Evolutionary conservation across 2,888 invertebrate genomes (phyloP), one percentile per base, ranked within the genome.

Genomic region (Beris chalybata): DNA sequence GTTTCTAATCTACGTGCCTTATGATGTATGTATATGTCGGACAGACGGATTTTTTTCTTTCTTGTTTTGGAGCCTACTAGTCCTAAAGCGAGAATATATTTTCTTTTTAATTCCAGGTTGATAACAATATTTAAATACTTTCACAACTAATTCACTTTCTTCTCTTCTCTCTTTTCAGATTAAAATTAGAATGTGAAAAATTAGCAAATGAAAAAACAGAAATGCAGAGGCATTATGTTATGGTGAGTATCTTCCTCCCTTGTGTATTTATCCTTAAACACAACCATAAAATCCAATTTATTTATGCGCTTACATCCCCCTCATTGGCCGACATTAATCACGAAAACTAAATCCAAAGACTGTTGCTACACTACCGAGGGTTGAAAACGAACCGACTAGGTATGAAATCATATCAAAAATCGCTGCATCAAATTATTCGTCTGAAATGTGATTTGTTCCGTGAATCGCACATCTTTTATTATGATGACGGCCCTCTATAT

Each of bases 201-300:
- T 83, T 97, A 81, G 95, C 93, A 71, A 92, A 91, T 82, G 97
- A 97, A 84, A 97, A 97, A 85, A 97, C 96, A 75, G 96, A 97
- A 86, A 95, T 97, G 91, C 97, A 97, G 83, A 87, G 97, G 83
- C 96, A 97, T 86, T 97, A 97, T 86, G 96, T 97, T 76, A 97
- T 97, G 96, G 96, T 97, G 86, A 89, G 88, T 83, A 53, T 69
- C 55, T 64, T 64, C 68, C 31, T 55, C 47, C 55, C 43, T 64
- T 13, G 2, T 13, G 2, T 72, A 73, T 71, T 68, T 71, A 69
- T 50, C 31, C 63, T 5, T 59, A 31, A 31, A 47, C 13, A 15
- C 58, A 12, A 31, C 11, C 38, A n/a, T 43, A 29, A n/a, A 31
- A 15, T 43, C 44, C 12, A 32, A 58, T 22, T 15, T 15, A 58